Evolutionary conservation across 2,797 vertebrate species (phyloP).

Genomic region (Halcyon smyrnensis): DNA sequence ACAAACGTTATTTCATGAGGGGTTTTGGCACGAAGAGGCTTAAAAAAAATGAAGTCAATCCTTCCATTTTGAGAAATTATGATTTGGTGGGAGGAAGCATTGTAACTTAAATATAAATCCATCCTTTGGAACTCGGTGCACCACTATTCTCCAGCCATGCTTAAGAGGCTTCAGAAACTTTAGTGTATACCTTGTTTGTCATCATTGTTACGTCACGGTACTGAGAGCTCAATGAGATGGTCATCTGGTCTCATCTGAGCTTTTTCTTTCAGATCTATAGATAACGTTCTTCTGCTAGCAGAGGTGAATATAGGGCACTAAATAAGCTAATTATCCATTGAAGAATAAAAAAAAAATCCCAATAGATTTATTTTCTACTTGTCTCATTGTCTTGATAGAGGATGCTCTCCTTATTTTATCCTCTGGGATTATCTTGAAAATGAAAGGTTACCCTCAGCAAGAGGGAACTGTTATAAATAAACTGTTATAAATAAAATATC

Average conservation of each 20-base stretch:
- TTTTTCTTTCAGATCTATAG: background rate
- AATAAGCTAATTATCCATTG: background rate
- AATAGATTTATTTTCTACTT: background rate
- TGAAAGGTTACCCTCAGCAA: background rate
- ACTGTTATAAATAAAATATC: background rate
- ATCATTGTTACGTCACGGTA: background rate
- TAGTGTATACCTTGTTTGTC: fast-evolving
- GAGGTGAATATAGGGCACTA: background rate
- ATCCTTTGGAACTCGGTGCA: fast-evolving
- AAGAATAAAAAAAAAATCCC: background rate
- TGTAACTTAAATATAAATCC: background rate
- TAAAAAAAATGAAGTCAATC: background rate
- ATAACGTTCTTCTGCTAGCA: background rate
- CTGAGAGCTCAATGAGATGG: background rate
- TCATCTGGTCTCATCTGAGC: background rate
- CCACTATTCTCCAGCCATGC: background rate
- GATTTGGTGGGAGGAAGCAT: background rate
- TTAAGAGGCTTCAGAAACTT: background rate
- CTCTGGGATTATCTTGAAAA: background rate
- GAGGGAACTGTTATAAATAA: background rate
- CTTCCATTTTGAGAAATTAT: background rate
- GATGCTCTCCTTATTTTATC: background rate
- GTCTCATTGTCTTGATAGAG: background rate
- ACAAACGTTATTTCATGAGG: background rate
- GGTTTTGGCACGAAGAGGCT: background rate